phyloP scores from a whole-genome alignment of 1,140 invertebrate species.

The Hypothenemus hampei region DNA sequence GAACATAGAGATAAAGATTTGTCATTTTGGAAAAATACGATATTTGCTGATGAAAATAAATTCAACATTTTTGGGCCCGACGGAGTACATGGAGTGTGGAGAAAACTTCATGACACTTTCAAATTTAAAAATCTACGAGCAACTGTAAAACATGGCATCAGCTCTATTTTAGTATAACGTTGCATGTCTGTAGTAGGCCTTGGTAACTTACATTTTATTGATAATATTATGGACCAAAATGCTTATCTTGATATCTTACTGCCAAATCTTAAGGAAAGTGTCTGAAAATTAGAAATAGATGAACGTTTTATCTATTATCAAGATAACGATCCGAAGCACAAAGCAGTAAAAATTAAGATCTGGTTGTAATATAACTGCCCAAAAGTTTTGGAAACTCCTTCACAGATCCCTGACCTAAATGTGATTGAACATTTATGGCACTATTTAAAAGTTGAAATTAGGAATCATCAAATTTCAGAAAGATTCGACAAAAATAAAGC shows the following conservation, averaged over 20 bases:
- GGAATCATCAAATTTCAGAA: not conserved
- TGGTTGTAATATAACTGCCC: not conserved
- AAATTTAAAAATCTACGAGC: not conserved
- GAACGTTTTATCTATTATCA: not conserved
- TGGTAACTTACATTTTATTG: not conserved
- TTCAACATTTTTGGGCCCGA: not conserved
- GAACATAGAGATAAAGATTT: not conserved
- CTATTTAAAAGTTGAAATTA: not conserved
- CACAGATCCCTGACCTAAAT: not conserved
- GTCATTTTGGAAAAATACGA: not conserved
- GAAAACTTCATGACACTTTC: too few relatives aligned
- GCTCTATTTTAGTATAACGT: not conserved
- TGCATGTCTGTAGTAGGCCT: not conserved
- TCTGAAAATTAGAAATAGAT: not conserved
- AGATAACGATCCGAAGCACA: too few relatives aligned
- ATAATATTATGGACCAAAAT: not conserved
- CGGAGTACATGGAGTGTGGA: not conserved
- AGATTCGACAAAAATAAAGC: not conserved
- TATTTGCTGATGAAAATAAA: too few relatives aligned
- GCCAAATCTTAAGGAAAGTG: not conserved
- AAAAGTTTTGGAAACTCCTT: too few relatives aligned
- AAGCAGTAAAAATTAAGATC: not conserved
- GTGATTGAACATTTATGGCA: not conserved
- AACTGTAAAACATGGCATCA: not conserved
- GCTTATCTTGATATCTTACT: not conserved